phyloP scores from a whole-genome alignment of 2,888 invertebrate genomes.

The Lepidocyrtoides sp. region DNA sequence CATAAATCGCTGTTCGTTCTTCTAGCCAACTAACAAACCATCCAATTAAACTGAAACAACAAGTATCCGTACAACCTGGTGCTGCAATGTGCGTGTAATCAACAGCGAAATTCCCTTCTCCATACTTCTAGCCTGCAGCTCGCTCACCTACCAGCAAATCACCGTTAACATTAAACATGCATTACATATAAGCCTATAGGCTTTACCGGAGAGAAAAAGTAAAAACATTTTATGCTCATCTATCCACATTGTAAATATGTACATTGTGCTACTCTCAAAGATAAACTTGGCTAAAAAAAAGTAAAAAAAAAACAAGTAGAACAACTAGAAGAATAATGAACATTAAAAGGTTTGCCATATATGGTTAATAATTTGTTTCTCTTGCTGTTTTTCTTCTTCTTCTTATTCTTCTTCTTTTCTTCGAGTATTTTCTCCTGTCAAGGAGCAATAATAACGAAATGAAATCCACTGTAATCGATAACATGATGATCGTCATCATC shows the following conservation, averaged over 20 bases:
- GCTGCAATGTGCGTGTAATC: neutral
- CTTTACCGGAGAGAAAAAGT: neutral
- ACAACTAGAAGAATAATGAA: neutral
- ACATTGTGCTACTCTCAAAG: too few species aligned
- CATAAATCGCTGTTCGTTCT: too few species aligned
- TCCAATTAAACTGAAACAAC: neutral
- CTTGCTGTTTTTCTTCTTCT: neutral
- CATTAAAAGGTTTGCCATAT: conserved; percentile 14
- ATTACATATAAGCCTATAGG: too few species aligned
- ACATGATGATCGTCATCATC: conserved; percentile 18
- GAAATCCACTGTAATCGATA: conserved; percentile 40
- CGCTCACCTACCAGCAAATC: too few species aligned
- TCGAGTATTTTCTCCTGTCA: neutral
- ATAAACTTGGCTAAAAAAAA: neutral
- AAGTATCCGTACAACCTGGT: neutral
- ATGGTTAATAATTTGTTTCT: neutral
- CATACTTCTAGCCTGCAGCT: too few species aligned
- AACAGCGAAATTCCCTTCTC: neutral
- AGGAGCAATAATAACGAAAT: conserved; percentile 34
- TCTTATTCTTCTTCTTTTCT: neutral
- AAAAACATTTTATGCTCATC: too few species aligned
- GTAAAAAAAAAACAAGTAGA: neutral
- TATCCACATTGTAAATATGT: too few species aligned
- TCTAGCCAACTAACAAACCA: neutral
- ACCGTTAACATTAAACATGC: too few species aligned